Percentiles rank a stretch among this genome's conserved stretches.
phyloP scores from a whole-genome alignment of 2,113 vertebrate genomes.

The Brienomyrus brachyistius region DNA sequence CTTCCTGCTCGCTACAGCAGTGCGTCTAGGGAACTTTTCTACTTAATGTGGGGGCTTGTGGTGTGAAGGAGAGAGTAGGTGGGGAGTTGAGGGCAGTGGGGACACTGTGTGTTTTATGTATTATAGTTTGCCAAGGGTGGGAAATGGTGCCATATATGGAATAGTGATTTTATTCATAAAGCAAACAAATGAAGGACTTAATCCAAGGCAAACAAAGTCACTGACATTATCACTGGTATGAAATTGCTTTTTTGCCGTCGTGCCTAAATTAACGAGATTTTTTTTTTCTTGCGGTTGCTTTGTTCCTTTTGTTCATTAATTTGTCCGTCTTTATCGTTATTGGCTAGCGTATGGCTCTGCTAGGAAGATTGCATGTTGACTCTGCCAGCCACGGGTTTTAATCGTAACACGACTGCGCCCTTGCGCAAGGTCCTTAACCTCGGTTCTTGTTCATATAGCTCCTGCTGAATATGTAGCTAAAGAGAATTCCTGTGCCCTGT shows the following conservation, averaged over 20 bases:
- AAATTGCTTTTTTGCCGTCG: neutral
- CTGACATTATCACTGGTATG: neutral
- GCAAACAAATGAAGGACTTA: neutral
- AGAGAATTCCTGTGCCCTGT: neutral
- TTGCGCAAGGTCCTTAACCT: neutral
- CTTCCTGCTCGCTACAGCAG: conserved; percentile 71
- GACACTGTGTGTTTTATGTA: neutral
- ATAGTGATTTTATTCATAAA: neutral
- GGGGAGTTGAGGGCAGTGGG: neutral
- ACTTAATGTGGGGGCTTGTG: neutral
- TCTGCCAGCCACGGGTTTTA: no score
- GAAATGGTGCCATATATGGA: neutral
- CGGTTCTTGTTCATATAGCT: neutral
- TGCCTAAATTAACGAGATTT: neutral
- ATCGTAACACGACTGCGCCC: neutral
- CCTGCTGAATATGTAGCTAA: neutral
- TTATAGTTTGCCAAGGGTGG: neutral
- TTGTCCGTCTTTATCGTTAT: neutral
- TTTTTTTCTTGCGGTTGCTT: neutral
- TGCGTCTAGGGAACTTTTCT: conserved; percentile 33
- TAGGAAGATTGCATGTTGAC: neutral
- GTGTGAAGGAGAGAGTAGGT: neutral
- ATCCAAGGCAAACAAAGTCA: neutral
- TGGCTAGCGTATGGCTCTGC: neutral
- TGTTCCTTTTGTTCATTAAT: neutral